Base-by-base conservation (phyloP, 2,797 vertebrate genomes). In the Manis crassicaudata region DNA sequence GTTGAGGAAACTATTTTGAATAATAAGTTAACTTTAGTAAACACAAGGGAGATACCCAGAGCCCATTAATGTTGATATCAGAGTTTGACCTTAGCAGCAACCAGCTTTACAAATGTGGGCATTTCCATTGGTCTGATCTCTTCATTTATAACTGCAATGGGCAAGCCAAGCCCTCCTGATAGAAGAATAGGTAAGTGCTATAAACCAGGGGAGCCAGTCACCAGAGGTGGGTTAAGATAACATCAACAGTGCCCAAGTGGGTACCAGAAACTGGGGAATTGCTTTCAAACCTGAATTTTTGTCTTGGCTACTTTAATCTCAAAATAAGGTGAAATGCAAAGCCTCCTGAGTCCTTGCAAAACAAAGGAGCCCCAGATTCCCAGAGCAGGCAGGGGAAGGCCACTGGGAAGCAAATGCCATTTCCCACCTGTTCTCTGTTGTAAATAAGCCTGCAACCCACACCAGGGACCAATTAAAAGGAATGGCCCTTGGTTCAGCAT, bases 401-500 rank as follows among this genome's bases (percentile, higher is more conserved):
- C 13, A 17, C 9, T 43, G 89, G 81, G 32, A 46, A 62, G 12
- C 50, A 52, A n/a, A 73, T 6, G 40, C 52, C 67, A 29, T 40
- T 40, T 79, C 40, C 65, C 52, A 72, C 65, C 89, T 80, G 68
- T 83, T 79, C 62, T 54, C 23, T 35, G 17, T 58, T 81, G n/a
- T 76, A 83, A 65, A 60, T 37, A 83, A 84, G 73, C 80, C 72
- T 68, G 46, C 23, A 50, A 46, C 56, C 70, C 62, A 62, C 92
- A 60, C 80, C n/a, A 27, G 81, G 86, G 88, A 23, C 94, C 97
- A 97, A 93, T 95, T 90, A 96, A 93, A 86, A 50, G 62, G 56
- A 62, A 56, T 0, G 3, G 35, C 8, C 1, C 0, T 54, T 14
- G 35, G 43, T 75, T 93, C 54, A 11, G 32, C 21, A 2, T 70